These are phyloP conservation scores for Stichodactyla mertensii DNA, from an alignment of 64 coral and sea anemone genomes.

Conservation along the genomic window DNA sequence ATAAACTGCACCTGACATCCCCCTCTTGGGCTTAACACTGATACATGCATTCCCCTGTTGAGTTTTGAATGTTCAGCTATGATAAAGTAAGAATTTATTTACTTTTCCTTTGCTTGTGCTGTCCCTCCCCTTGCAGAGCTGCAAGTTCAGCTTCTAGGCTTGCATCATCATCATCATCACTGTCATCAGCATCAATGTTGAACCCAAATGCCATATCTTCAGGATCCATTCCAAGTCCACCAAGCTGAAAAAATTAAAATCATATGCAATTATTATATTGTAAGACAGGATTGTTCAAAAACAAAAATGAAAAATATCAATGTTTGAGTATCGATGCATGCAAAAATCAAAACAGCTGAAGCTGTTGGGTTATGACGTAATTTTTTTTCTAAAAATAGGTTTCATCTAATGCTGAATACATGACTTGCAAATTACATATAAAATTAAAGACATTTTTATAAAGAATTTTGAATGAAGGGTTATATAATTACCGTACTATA, in stretches of 20 bases:
- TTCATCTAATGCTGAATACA: neutral
- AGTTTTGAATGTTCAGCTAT: too few relatives aligned
- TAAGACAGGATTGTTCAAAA: too few relatives aligned
- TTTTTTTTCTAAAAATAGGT: slow-evolving; percentile 2
- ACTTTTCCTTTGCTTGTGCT: slow-evolving; percentile 45
- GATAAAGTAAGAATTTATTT: neutral
- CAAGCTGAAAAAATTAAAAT: slow-evolving; percentile 6
- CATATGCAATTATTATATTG: neutral
- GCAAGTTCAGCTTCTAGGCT: slow-evolving; percentile 61
- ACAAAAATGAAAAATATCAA: too few relatives aligned
- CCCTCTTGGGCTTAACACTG: too few relatives aligned
- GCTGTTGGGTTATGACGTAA: neutral
- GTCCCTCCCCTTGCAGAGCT: slow-evolving; percentile 30
- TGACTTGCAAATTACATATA: neutral
- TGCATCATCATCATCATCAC: slow-evolving; percentile 53
- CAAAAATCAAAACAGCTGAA: neutral
- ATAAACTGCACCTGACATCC: too few relatives aligned
- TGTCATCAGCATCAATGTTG: slow-evolving; percentile 25
- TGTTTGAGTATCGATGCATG: too few relatives aligned
- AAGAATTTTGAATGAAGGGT: neutral
- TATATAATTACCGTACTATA: neutral
- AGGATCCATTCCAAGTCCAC: slow-evolving; percentile 30
- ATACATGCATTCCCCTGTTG: too few relatives aligned
- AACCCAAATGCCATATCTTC: slow-evolving; percentile 34
- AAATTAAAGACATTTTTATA: too few relatives aligned